Base-by-base conservation (phyloP, 2,888 invertebrate species). In the Hydrotaea cyrtoneurina region DNA sequence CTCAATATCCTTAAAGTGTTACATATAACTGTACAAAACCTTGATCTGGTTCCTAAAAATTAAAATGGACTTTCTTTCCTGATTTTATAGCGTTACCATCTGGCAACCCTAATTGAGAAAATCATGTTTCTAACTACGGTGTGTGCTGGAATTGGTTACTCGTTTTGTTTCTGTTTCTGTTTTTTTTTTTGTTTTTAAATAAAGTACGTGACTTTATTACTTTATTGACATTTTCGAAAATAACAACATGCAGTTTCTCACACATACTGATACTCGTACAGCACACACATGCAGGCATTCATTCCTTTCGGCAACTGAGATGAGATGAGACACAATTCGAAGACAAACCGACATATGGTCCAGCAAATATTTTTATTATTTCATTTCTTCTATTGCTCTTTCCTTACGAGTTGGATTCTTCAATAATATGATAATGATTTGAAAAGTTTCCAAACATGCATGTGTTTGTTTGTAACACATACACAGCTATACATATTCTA, bases 121-220 rank as follows among this genome's bases (percentile, higher is more conserved):
- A 43, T 7, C 2, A 31, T 11, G 2, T 43, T 43, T 57, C 17
- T 17, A 15, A 46, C 15, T 15, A 69, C 69, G n/a, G n/a, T 43
- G 23, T 69, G 11, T 0, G 11, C 43, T 46, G 21, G 15, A n/a
- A n/a, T 46, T 10, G 69, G 43, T 69, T 43, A 31, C 62, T 31
- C 4, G 2, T 31, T 31, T 4, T 7, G 31, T 31, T 31, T 31
- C 31, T n/a, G n/a, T n/a, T n/a, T n/a, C 2, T 7, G 31, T 31
- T 59, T 59, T 59, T 59, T 55, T 69, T 53, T 78, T 84, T 46
- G 57, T 81, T 85, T 78, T 82, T 71, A 77, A 80, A 85, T 82
- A 85, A 85, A 85, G 82, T 81, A 85, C 86, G 85, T 86, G 86
- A 85, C 85, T 85, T 85, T 86, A 85, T 85, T 83, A 80, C 85